Base-by-base conservation (phyloP, 1,140 invertebrate species). In the Drosophila sp. region DNA sequence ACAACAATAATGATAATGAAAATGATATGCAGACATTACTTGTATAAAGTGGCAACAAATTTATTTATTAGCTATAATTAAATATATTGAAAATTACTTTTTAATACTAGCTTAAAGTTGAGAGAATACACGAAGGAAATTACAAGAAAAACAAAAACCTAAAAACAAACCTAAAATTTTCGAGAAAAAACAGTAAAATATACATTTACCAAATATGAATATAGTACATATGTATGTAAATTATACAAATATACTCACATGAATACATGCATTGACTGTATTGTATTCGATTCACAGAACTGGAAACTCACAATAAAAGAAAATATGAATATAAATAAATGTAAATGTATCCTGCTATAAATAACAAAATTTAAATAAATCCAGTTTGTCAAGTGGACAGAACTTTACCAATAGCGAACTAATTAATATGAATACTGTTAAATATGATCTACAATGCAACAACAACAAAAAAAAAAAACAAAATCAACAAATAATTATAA, bases 311-410 rank as follows among this genome's bases (percentile, higher is more conserved):
- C 34, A 67, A 64, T 64, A 76, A 66, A 58, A 27, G 53, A 50
- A 45, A 32, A 66, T 45, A 63, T 59, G 18, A 62, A 83, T 70
- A 84, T 71, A 80, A 76, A 63, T 72, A 50, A 50, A 76, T 73
- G 51, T 65, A 75, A 57, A 67, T 76, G 57, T 76, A 83, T 66
- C 70, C 76, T 73, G 72, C 73, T 80, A 89, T 89, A 89, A 89
- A 77, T 89, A 89, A 89, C 83, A 89, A 89, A 89, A 89, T 89
- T 89, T 89, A 89, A 89, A 83, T 61, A 57, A 48, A 72, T 78
- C 48, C 70, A 36, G 18, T 14, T 67, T 56, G 51, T 67, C 80
- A 76, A 61, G 57, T 62, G 62, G 45, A 76, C 34, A 25, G 11
- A 66, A 43, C 61, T 71, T 71, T 72, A 66, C 69, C 66, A 66